These are phyloP conservation scores for Prorops nasuta DNA, from an alignment of 1,140 invertebrate species.

Conservation along the genomic window DNA sequence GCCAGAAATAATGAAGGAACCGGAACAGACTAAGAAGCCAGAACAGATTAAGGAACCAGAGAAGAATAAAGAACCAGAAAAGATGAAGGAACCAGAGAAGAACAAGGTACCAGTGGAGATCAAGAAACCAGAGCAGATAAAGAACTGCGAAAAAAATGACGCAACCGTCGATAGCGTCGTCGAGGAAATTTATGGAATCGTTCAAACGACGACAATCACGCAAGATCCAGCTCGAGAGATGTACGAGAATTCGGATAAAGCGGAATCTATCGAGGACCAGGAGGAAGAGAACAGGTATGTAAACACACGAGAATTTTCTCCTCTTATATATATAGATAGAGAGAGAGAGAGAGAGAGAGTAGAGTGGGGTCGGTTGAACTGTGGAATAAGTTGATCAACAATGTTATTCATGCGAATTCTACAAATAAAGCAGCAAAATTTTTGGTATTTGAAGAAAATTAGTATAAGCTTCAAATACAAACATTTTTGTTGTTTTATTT, in stretches of 20 bases:
- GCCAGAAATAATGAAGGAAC: slow-evolving; percentile 20
- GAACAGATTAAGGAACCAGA: not conserved
- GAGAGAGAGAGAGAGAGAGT: too few species aligned
- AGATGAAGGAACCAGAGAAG: not conserved
- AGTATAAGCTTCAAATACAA: too few species aligned
- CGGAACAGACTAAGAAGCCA: too few species aligned
- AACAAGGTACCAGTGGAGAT: not conserved
- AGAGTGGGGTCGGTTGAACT: too few species aligned
- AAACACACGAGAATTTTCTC: too few species aligned
- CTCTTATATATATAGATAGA: too few species aligned
- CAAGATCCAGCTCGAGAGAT: slow-evolving; percentile 4
- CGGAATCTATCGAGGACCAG: slow-evolving; percentile 29
- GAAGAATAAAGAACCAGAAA: not conserved
- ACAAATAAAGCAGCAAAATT: too few species aligned
- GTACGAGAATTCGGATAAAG: slow-evolving; percentile 16
- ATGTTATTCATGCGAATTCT: too few species aligned
- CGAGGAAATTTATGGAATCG: slow-evolving; percentile 32
- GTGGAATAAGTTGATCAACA: too few species aligned
- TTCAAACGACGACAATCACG: slow-evolving; percentile 26
- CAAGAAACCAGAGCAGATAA: not conserved
- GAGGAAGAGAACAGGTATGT: slow-evolving; percentile 40
- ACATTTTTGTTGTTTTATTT: too few species aligned
- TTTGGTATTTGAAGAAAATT: too few species aligned
- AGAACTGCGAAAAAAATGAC: slow-evolving; percentile 17
- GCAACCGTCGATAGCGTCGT: slow-evolving; percentile 41